Percentiles rank a stretch among this genome's conserved stretches.
phyloP scores from a whole-genome alignment of 2,113 vertebrate species.

The Myotis yumanensis region DNA sequence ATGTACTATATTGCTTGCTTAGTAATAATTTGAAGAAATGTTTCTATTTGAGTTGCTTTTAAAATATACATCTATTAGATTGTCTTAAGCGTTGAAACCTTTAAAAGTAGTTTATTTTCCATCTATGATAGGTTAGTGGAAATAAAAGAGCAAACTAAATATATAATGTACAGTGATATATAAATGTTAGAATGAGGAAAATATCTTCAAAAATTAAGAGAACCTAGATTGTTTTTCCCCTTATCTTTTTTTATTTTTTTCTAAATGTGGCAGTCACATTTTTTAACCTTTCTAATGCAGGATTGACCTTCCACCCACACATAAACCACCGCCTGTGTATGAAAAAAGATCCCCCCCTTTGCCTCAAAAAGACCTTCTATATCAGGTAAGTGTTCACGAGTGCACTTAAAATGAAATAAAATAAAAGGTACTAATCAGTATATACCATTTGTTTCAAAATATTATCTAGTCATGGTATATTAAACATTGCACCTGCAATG shows the following conservation, averaged over 20 bases:
- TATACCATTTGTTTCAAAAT: constrained; percentile 41
- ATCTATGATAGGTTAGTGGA: constrained; percentile 24
- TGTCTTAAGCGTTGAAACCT: background rate
- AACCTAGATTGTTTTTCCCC: background rate
- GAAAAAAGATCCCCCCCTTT: constrained; percentile 76
- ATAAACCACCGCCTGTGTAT: constrained; percentile 81
- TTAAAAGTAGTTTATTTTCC: background rate
- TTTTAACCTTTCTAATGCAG: constrained; percentile 72
- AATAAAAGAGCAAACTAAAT: constrained; percentile 44
- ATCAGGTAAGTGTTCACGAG: constrained; percentile 79
- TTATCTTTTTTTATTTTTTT: background rate
- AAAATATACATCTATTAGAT: background rate
- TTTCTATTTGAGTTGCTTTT: background rate
- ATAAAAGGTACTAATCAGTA: background rate
- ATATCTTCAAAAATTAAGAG: background rate
- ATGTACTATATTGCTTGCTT: background rate
- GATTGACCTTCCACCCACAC: constrained; percentile 87
- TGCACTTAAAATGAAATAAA: background rate
- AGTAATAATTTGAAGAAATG: constrained; percentile 18
- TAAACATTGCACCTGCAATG: background rate
- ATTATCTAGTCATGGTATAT: background rate
- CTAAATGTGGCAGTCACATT: background rate
- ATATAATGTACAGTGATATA: background rate
- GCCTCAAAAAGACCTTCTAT: constrained; percentile 80
- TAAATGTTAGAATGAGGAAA: constrained; percentile 35